Percentiles rank a stretch among this genome's conserved stretches.
These are phyloP conservation scores for Myrmophylax atrothorax DNA, from an alignment of 2,113 vertebrate species.

Conservation along the genomic window DNA sequence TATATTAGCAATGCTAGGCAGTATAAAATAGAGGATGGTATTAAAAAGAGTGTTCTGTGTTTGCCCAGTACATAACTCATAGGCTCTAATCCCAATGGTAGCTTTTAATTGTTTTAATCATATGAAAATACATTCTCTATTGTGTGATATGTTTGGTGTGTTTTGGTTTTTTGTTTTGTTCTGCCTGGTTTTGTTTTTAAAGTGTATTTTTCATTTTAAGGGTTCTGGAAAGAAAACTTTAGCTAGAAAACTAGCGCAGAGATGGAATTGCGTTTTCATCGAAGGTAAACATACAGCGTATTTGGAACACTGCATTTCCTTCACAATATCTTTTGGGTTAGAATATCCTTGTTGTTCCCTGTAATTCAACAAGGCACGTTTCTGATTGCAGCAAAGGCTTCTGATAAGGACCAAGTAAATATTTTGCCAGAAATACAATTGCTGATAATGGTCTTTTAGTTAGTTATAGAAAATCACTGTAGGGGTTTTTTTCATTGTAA, in stretches of 20 bases:
- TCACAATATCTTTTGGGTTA: background rate
- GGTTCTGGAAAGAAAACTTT: slow-evolving; percentile 90
- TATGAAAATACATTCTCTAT: background rate
- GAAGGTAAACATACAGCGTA: slow-evolving; percentile 80
- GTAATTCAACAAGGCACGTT: background rate
- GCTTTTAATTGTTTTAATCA: background rate
- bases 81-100: background rate
- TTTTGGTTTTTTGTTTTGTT: background rate
- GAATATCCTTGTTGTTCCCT: background rate
- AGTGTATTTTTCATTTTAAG: slow-evolving; percentile 73
- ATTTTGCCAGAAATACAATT: background rate
- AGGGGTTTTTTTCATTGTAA: background rate
- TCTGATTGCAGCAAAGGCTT: background rate
- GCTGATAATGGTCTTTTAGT: background rate
- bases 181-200: background rate
- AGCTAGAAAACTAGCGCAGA: slow-evolving; percentile 81
- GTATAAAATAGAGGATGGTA: background rate
- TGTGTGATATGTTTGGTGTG: background rate
- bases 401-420: background rate
- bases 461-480: background rate
- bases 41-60: background rate
- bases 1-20: background rate
- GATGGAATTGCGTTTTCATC: slow-evolving; percentile 86
- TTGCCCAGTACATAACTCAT: background rate
- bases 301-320: background rate